Base-by-base conservation (phyloP, 2,888 invertebrate genomes). In the Apodemia hepburni region DNA sequence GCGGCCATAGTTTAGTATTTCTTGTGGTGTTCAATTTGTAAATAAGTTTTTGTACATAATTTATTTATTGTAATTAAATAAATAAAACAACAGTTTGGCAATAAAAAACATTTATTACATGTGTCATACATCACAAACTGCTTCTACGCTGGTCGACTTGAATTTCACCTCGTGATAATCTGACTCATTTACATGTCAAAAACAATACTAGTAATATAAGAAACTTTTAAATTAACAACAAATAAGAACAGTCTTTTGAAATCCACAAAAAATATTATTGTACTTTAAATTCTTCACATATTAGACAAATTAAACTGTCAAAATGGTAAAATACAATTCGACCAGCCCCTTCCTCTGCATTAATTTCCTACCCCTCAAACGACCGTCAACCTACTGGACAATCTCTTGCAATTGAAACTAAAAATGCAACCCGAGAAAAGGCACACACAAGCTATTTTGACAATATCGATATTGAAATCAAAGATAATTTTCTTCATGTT, bases 71-170 rank as follows among this genome's bases (percentile, higher is more conserved):
- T 38, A 58, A 59, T 17, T 15, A 15, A 42, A 42, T 71, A 77
- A 87, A 85, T 85, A 84, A 88, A 87, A 85, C 75, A 76, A 80
- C 69, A 76, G 69, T 82, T 73, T 83, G 85, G 85, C 87, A 87
- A 88, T 89, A 86, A 84, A 87, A 88, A 89, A 85, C 85, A 79
- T 88, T 86, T 87, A 85, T 84, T 85, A 75, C 74, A 68, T 70
- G 68, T 73, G 68, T 71, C 75, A 67, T 73, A 75, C 79, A 68
- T 68, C 67, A 66, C 66, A 65, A 66, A 59, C 49, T 54, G 58
- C 17, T 60, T 60, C 45, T 58, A 47, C 51, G 60, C 62, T 38
- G 54, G 58, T 62, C 60, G 64, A 60, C 60, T 61, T 57, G 64
- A 35, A 49, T 60, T 7, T 51, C n/a, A 54, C 27, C 3, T 29